Evolutionary conservation across 2,888 invertebrate genomes (phyloP).

Genomic region (Xestia xanthographa): DNA sequence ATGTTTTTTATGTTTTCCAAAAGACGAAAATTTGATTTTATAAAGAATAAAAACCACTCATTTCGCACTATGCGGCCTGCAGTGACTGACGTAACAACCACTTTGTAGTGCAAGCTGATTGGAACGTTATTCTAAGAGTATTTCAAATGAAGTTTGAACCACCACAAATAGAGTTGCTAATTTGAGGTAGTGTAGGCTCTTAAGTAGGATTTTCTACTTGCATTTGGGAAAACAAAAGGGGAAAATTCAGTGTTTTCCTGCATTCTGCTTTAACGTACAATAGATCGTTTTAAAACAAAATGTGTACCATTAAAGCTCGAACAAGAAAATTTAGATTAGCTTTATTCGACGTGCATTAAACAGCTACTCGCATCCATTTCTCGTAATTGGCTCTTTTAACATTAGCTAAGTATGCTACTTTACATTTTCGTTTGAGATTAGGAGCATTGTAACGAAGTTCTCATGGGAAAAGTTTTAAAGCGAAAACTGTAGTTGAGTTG

Average conservation of each 20-base stretch:
- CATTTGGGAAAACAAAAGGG: slow-evolving; percentile 4
- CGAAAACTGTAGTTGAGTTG: background rate
- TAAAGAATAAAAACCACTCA: too few species aligned
- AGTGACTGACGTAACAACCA: too few species aligned
- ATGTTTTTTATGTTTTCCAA: too few species aligned
- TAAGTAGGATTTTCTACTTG: background rate
- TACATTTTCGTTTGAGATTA: slow-evolving; percentile 25
- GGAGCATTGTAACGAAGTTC: background rate
- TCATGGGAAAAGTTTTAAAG: slow-evolving; percentile 13
- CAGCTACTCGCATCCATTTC: slow-evolving; percentile 14
- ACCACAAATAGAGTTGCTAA: too few species aligned
- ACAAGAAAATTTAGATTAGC: slow-evolving; percentile 28
- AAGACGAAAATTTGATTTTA: too few species aligned
- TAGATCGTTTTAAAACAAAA: slow-evolving; percentile 30
- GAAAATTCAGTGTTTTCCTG: background rate
- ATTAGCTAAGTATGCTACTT: slow-evolving; percentile 9
- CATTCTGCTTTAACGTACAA: slow-evolving; percentile 16
- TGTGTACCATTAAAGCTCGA: slow-evolving; percentile 15
- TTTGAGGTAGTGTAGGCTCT: too few species aligned
- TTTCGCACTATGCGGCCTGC: too few species aligned
- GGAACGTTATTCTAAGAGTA: too few species aligned
- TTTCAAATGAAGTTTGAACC: too few species aligned
- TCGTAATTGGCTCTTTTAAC: slow-evolving; percentile 26
- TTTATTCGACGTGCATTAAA: slow-evolving; percentile 27
- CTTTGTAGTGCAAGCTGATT: too few species aligned